Evolutionary conservation across 2,113 vertebrate species (phyloP), one percentile per base, ranked within the genome.

Genomic region (Erpornis zantholeuca): DNA sequence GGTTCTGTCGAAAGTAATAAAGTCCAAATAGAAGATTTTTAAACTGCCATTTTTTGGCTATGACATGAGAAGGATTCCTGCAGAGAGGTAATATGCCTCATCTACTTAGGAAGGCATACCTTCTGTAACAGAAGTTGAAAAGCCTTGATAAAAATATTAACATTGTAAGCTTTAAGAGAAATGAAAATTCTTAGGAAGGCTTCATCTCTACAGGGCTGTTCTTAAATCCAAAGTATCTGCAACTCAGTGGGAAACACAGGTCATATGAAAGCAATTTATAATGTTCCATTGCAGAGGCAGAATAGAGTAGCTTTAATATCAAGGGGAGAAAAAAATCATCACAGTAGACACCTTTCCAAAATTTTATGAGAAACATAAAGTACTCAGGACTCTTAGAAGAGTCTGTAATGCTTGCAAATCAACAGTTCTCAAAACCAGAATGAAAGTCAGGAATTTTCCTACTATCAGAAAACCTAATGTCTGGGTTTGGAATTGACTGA

Each of bases 21-120:
- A 90, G 60, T 85, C 83, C 83, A 93, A 81, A 88, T 49, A 84
- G 68, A 90, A 92, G 75, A 90, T 88, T 90, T 94, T 95, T 84
- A 88, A 80, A 79, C 60, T 47, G 64, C 61, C 44, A 36, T 49
- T 82, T 94, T 96, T 96, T 95, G 90, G 68, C 85, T 93, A 45
- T 28, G 65, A 94, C 54, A 93, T 0, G 0, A 82, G 73, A 82
- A 87, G 29, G 36, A 36, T 80, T 93, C 90, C 88, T 20, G 6
- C 61, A 82, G 93, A 85, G 90, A 94, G 33, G 29, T 49, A 91
- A 92, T 75, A 90, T 82, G 75, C 57, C 76, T 90, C 85, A 70
- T 78, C 81, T 90, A 77, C 86, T 97, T 63, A 76, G 82, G 45
- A 84, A 91, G 88, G 70, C 52, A 64, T 21, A 81, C 60, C 69